A percentile compares a stretch with the other conserved stretches of the same genome.
These are phyloP conservation scores for Trematomus bernacchii DNA, from an alignment of 2,797 vertebrate species.

Conservation along the genomic window DNA sequence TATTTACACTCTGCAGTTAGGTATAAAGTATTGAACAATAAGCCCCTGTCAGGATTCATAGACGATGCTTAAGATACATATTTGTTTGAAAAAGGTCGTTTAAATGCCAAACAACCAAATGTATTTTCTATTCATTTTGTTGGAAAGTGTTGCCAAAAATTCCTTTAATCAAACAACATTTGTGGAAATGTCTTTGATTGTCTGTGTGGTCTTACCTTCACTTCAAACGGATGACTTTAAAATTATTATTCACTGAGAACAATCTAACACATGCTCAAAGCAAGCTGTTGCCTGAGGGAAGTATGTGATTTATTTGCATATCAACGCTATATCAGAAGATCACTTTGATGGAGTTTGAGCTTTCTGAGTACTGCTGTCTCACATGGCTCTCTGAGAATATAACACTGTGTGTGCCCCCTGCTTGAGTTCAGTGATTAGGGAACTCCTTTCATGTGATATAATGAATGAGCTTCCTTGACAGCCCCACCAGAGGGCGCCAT, in stretches of 20 bases:
- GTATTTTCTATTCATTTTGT: neutral
- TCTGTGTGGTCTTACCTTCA: neutral
- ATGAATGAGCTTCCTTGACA: neutral
- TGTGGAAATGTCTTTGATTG: neutral
- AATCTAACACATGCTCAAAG: neutral
- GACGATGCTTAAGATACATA: neutral
- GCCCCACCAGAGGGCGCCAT: conserved; percentile 60
- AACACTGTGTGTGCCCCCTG: neutral
- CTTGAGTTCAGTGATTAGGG: neutral
- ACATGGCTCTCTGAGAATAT: conserved; percentile 12
- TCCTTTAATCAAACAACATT: neutral
- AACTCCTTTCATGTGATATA: neutral
- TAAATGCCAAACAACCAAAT: neutral
- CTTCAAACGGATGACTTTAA: neutral
- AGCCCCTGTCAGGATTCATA: neutral
- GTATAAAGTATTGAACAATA: neutral
- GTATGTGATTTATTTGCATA: neutral
- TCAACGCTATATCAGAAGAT: neutral
- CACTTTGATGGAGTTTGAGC: neutral
- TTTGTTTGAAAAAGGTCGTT: neutral
- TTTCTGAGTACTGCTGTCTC: conserved; percentile 7
- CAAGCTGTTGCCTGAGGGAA: neutral
- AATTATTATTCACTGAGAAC: conserved; percentile 22
- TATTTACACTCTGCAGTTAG: neutral
- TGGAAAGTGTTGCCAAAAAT: neutral